A percentile compares a stretch with the other conserved stretches of the same genome.
Conservation (phyloP, 2,888 invertebrate species). For the Hesperia comma region DNA sequence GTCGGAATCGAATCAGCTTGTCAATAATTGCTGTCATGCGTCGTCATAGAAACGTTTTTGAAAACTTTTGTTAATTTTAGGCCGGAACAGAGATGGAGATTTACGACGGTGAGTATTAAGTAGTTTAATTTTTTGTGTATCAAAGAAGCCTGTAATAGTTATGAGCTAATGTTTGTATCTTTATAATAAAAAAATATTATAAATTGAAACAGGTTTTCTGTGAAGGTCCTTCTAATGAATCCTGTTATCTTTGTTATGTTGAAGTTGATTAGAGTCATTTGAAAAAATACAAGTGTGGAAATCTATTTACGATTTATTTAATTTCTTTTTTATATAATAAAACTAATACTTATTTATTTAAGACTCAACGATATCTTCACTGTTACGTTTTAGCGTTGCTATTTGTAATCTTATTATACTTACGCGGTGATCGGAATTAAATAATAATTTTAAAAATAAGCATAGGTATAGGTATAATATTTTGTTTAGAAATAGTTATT, state of each 20-base stretch:
- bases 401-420: no score
- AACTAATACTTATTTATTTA: no score
- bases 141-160: background rate
- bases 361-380: no score
- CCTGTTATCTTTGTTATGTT: slow-evolving; percentile 35
- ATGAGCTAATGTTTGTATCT: background rate
- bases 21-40: slow-evolving; percentile 77
- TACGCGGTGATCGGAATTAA: no score
- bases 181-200: slow-evolving; percentile 32
- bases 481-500: no score
- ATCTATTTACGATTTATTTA: background rate
- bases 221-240: slow-evolving; percentile 49
- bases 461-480: no score
- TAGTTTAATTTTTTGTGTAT: slow-evolving; percentile 10
- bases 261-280: background rate
- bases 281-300: background rate
- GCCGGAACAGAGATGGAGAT: slow-evolving; percentile 78
- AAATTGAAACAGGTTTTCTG: slow-evolving; percentile 49
- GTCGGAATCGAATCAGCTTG: slow-evolving; percentile 7
- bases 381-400: no score
- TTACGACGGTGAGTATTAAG: slow-evolving; percentile 68
- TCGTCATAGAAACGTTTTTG: slow-evolving; percentile 82
- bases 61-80: slow-evolving; percentile 71
- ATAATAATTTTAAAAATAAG: no score
- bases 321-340: no score